Conservation (phyloP, 2,113 vertebrate species). For the Melierax canorus region DNA sequence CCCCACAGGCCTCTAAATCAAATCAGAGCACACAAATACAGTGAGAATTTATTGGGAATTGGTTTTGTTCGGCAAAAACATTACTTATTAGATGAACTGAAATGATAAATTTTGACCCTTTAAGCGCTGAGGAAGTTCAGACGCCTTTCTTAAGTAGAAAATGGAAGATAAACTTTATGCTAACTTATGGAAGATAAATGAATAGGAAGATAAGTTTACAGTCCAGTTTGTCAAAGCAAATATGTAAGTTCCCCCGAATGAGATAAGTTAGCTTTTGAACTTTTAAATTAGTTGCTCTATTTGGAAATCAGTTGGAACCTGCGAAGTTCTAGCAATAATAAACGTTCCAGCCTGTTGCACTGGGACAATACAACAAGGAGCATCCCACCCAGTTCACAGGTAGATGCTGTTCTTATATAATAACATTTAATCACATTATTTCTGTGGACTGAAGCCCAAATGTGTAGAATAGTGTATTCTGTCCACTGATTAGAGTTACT, state of each 20-base stretch:
- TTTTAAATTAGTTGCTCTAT: neutral
- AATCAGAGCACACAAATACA: constrained; percentile 97
- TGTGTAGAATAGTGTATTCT: neutral
- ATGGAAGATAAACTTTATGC: neutral
- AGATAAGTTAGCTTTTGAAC: neutral
- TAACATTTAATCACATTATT: neutral
- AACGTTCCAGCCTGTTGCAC: neutral
- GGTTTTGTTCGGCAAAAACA: constrained; percentile 98
- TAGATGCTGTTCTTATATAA: neutral
- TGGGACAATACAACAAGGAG: neutral
- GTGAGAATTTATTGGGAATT: constrained; percentile 99
- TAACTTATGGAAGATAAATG: neutral
- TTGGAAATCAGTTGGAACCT: neutral
- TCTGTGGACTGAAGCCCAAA: neutral
- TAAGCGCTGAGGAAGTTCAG: constrained; percentile 68
- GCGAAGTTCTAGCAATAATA: neutral
- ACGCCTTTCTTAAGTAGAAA: constrained; percentile 64
- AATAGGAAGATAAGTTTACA: neutral
- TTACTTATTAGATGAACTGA: constrained; percentile 95
- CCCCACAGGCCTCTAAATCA: constrained; percentile 99
- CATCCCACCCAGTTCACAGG: neutral
- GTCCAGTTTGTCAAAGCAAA: neutral
- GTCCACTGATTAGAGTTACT: neutral
- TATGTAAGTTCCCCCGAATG: neutral
- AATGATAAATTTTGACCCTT: constrained; percentile 90